Conservation (phyloP, 2,888 invertebrate species). For the Scaeva pyrastri region DNA sequence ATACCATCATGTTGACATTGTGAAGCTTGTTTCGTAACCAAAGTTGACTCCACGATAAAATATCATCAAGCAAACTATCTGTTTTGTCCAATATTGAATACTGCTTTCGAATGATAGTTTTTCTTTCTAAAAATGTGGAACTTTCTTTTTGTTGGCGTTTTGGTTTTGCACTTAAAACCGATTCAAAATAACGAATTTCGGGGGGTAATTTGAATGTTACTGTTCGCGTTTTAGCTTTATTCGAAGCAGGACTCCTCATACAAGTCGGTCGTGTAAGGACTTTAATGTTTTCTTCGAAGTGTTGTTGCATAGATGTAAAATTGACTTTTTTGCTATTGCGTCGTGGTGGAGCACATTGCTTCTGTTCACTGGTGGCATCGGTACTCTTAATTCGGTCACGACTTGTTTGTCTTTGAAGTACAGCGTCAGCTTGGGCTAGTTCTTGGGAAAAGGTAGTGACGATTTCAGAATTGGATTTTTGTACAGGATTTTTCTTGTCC, state of each 20-base stretch:
- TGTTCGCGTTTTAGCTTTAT: constrained; percentile 48
- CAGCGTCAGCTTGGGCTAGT: constrained; percentile 43
- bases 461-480: not conserved
- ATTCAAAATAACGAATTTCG: constrained; percentile 79
- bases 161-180: constrained; percentile 72
- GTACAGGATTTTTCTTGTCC: not conserved
- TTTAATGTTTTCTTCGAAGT: constrained; percentile 22
- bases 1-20: constrained; percentile 83
- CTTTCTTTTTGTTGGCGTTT: constrained; percentile 78
- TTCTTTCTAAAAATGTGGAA: constrained; percentile 78
- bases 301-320: constrained; percentile 41
- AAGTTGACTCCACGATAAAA: constrained; percentile 87
- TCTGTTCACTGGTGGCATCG: constrained; percentile 23
- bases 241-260: not conserved
- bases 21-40: constrained; percentile 87
- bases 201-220: constrained; percentile 79
- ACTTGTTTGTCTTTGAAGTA: constrained; percentile 9
- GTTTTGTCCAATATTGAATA: constrained; percentile 78
- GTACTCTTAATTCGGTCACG: constrained; percentile 36
- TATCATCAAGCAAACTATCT: constrained; percentile 85
- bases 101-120: constrained; percentile 55
- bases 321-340: constrained; percentile 55
- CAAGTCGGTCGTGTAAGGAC: not conserved
- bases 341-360: constrained; percentile 47
- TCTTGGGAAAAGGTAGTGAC: constrained; percentile 19